These are phyloP conservation scores for Drosophila athabasca DNA, from an alignment of 1,140 invertebrate genomes.

Conservation along the genomic window DNA sequence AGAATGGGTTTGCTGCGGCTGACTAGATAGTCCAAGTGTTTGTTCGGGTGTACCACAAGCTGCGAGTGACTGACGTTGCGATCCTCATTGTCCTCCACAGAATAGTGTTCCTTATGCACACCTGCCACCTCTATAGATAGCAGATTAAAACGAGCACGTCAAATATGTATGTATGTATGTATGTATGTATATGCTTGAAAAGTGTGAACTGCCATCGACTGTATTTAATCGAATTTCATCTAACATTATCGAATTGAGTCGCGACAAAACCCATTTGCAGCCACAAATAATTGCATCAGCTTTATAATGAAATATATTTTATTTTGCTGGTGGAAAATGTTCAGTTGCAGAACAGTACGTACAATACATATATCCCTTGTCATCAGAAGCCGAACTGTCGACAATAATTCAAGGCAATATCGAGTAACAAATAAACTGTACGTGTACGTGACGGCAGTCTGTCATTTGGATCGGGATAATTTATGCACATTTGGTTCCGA, in stretches of 20 bases:
- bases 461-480: conserved; percentile 33
- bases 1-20: too few species aligned
- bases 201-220: background rate
- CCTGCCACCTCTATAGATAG: too few species aligned
- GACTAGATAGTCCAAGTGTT: too few species aligned
- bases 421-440: conserved; percentile 8
- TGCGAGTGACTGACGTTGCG: too few species aligned
- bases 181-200: too few species aligned
- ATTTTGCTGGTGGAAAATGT: conserved; percentile 17
- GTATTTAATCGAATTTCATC: conserved; percentile 23
- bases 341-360: too few species aligned
- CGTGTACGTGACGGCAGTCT: conserved; percentile 14
- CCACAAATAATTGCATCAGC: conserved; percentile 41
- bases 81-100: too few species aligned
- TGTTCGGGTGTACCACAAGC: too few species aligned
- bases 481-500: conserved; percentile 15
- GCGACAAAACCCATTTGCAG: conserved; percentile 39
- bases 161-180: conserved; percentile 29
- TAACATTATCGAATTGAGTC: conserved; percentile 31
- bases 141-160: background rate
- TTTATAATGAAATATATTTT: conserved; percentile 39
- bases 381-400: conserved; percentile 4
- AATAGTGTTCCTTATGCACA: too few species aligned
- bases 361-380: too few species aligned
- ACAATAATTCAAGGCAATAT: conserved; percentile 17